Evolutionary conservation across 2,888 invertebrate species (phyloP), one percentile per base, ranked within the genome.

Genomic region (Tachina grossa): DNA sequence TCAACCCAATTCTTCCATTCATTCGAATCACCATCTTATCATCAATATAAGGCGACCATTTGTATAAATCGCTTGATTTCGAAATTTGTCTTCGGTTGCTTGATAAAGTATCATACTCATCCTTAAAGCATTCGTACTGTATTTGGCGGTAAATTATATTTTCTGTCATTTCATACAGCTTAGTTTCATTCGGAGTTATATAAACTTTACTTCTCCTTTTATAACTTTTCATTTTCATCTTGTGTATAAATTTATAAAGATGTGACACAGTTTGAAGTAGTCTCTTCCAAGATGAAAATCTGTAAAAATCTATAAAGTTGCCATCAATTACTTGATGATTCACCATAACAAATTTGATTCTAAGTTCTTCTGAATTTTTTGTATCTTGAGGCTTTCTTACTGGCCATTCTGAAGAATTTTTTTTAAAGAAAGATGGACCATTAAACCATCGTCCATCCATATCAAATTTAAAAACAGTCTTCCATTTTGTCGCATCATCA

Each of bases 251-350:
- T 45, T 10, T 45, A 22, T 13, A 65, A 16, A 63, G 19, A n/a
- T 63, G 11, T 3, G 19, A 13, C 13, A 59, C 39, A 39, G 59
- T 59, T 14, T 39, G 39, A 22, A 59, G 16, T 4, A 43, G 43
- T 61, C 16, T 16, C 5, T 43, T 61, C 61, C 61, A 43, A 41
- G 9, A 61, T 43, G 61, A 61, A 43, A 61, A 61, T 43, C 57
- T 57, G 11, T 13, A 13, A 31, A 57, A 22, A 22, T 22, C 61
- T 4, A 63, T 45, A 9, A 45, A 45, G 6, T 19, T 65, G 8
- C 1, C 2, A 65, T 65, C 22, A 65, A 65, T 47, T 65, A 13
- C 9, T 31, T 31, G 31, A 31, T 31, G 31, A 31, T 31, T 31
- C 31, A 31, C 3, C 31, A 31, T 3, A 31, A 31, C 31, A 31